These are phyloP conservation scores for Cataglyphis altisquamis DNA, from an alignment of 2,888 invertebrate species.

Conservation along the genomic window DNA sequence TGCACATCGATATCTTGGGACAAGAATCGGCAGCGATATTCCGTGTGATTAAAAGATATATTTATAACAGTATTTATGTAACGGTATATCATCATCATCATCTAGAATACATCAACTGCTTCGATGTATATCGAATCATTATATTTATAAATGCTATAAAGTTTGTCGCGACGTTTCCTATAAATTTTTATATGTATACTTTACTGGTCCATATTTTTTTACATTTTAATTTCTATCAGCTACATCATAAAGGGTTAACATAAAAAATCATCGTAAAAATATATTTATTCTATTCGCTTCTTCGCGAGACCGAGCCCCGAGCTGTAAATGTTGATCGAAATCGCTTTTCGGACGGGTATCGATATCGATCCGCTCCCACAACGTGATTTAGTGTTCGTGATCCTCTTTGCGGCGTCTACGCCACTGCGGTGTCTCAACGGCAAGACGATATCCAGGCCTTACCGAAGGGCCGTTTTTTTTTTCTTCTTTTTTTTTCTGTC, in stretches of 20 bases:
- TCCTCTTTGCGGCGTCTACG: conserved; percentile 19
- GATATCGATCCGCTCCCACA: conserved; percentile 12
- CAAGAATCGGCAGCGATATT: neutral
- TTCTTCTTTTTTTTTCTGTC: neutral
- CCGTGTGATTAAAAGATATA: neutral
- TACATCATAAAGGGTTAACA: neutral
- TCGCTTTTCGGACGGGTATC: conserved; percentile 13
- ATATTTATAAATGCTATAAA: conserved; percentile 25
- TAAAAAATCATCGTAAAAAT: conserved; percentile 11
- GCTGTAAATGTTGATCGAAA: conserved; percentile 18
- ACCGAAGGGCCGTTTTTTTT: conserved; percentile 25
- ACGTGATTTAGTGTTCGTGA: conserved; percentile 38
- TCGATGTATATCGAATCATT: neutral
- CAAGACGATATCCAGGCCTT: conserved; percentile 33
- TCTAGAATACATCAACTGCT: neutral
- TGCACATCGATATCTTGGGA: neutral
- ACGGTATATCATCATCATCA: neutral
- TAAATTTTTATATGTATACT: neutral
- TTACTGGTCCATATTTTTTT: neutral
- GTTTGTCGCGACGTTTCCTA: neutral
- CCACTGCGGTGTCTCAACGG: conserved; percentile 14
- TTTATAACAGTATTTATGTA: conserved; percentile 6
- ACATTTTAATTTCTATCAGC: conserved; percentile 5
- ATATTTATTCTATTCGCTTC: conserved; percentile 4
- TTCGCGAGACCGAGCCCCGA: neutral